Percentiles rank a stretch among this genome's conserved stretches.
These are phyloP conservation scores for Eretmocerus hayati DNA, from an alignment of 2,888 invertebrate genomes.

Conservation along the genomic window DNA sequence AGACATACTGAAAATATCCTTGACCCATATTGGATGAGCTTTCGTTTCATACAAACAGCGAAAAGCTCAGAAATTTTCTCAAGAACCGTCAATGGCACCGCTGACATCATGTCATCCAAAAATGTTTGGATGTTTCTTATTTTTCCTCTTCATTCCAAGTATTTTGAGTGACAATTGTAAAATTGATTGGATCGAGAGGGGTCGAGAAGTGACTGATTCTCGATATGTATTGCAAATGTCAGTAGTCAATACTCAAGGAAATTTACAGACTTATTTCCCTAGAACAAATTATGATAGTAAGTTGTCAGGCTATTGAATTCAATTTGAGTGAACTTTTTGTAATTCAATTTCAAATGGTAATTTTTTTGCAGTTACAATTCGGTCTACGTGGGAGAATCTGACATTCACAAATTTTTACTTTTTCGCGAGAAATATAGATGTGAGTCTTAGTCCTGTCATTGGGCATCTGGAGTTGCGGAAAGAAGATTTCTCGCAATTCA, in stretches of 20 bases:
- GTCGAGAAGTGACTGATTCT: conserved; percentile 8
- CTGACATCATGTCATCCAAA: too few relatives aligned
- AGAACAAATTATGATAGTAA: conserved; percentile 17
- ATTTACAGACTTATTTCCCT: conserved; percentile 14
- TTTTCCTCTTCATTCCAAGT: not conserved
- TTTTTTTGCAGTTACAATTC: conserved; percentile 14
- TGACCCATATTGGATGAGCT: too few relatives aligned
- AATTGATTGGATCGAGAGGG: conserved; percentile 14
- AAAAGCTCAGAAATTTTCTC: too few relatives aligned
- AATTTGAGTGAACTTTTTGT: not conserved
- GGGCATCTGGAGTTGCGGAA: conserved; percentile 15
- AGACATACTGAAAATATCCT: too few relatives aligned
- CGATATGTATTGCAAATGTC: conserved; percentile 9
- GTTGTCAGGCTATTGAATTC: too few relatives aligned
- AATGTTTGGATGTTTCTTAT: too few relatives aligned
- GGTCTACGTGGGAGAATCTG: conserved; percentile 5
- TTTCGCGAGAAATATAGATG: conserved; percentile 10
- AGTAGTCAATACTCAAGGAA: conserved; percentile 3
- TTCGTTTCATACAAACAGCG: too few relatives aligned
- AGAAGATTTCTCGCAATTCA: conserved; percentile 13
- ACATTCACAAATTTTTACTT: conserved; percentile 19
- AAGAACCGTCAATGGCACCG: too few relatives aligned
- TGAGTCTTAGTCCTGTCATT: not conserved
- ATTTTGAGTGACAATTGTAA: conserved; percentile 14
- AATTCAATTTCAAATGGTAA: too few relatives aligned